Evolutionary conservation across 92 coral and sea anemone species (phyloP).

Genomic region (Pocillopora grandis): DNA sequence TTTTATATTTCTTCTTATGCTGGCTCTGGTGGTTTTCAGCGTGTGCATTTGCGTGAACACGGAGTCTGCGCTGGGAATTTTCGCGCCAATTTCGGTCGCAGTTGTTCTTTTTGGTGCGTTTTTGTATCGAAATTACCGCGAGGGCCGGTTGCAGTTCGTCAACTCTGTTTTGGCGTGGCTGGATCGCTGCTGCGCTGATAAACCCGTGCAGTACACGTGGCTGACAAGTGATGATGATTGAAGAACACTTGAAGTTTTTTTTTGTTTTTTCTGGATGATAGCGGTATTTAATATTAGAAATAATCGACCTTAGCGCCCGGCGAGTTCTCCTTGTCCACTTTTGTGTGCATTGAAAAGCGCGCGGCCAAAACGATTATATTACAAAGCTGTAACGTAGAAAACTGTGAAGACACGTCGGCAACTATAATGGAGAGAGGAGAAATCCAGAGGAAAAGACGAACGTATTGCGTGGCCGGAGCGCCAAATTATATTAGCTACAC

Average conservation of each 20-base stretch:
- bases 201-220: slow-evolving; percentile 42
- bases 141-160: slow-evolving; percentile 40
- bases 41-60: slow-evolving; percentile 37
- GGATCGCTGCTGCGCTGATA: slow-evolving; percentile 23
- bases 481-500: too few relatives aligned
- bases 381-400: too few relatives aligned
- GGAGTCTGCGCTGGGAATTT: slow-evolving; percentile 20
- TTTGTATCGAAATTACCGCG: slow-evolving; percentile 39
- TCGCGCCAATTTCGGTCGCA: slow-evolving; percentile 46
- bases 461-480: too few relatives aligned
- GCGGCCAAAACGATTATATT: too few relatives aligned
- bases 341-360: too few relatives aligned
- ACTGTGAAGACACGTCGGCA: too few relatives aligned
- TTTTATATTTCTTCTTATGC: slow-evolving; percentile 13
- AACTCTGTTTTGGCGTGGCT: slow-evolving; percentile 10
- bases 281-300: not conserved
- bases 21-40: slow-evolving; percentile 22
- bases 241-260: not conserved
- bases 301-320: too few relatives aligned
- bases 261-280: not conserved
- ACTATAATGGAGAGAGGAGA: too few relatives aligned
- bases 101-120: slow-evolving; percentile 33
- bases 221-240: slow-evolving; percentile 2
- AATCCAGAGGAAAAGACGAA: too few relatives aligned
- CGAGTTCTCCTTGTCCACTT: too few relatives aligned